Conservation (phyloP, 2,113 vertebrate genomes). For the Oncorhynchus keta region DNA sequence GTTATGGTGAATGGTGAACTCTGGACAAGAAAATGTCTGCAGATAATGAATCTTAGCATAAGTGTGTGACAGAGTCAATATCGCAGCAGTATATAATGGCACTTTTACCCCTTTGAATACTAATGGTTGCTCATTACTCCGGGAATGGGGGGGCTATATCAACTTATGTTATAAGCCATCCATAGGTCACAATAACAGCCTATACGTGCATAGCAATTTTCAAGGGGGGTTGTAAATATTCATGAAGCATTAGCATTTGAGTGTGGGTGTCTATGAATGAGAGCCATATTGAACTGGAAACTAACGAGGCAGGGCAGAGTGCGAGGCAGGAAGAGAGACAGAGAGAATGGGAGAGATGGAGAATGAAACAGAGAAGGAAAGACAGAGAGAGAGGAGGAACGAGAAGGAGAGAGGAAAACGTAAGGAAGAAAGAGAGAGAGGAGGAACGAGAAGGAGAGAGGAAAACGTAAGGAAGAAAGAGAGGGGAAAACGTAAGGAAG, state of each 20-base stretch:
- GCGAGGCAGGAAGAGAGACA: neutral
- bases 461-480: too few species aligned
- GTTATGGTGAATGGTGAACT: constrained; percentile 53
- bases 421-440: neutral
- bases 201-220: constrained; percentile 51
- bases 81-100: constrained; percentile 42
- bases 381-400: neutral
- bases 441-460: too few species aligned
- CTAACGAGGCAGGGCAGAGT: constrained; percentile 21
- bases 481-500: too few species aligned
- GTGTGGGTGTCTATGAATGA: constrained; percentile 39
- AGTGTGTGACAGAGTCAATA: constrained; percentile 34
- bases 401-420: neutral
- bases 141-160: constrained; percentile 1
- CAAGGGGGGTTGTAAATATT: constrained; percentile 62
- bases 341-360: neutral
- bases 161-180: constrained; percentile 36
- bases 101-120: constrained; percentile 59
- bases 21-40: constrained; percentile 17
- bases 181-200: constrained; percentile 54
- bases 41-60: constrained; percentile 43
- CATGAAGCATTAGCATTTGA: constrained; percentile 63
- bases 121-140: constrained; percentile 58
- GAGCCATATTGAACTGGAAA: constrained; percentile 40
- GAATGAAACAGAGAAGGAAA: neutral